Evolutionary conservation across 2,888 invertebrate genomes (phyloP), one percentile per base, ranked within the genome.

Genomic region (Lamellibrachia satsuma): DNA sequence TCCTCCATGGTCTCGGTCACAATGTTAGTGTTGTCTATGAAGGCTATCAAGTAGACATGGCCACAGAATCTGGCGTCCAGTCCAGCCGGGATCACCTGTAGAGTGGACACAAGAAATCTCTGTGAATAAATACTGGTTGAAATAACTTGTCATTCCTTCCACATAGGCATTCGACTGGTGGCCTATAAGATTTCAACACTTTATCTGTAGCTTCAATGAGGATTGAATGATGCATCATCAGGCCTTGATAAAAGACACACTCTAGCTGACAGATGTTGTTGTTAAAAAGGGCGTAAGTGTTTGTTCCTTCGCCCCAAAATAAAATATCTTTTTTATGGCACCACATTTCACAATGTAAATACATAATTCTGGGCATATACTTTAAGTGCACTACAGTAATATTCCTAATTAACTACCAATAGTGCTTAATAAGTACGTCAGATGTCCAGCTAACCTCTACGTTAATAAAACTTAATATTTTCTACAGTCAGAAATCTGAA

Each of bases 1-100:
- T 27, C 8, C 92, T 93, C 93, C 9, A 91, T 91, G n/a, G 15
- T 27, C 55, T 93, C 93, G 60, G 15, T 91, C n/a, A 93, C 57
- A 11, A 52, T 8, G 27, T 92, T 22, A n/a, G 60, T 22, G 39
- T 91, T 55, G 92, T 93, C 93, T 3, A 92, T n/a, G 57, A 92
- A 93, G 7, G 57, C 93, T n/a, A 93, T 27, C 57, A 93, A 52
- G 92, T 93, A 92, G 15, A 92, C 93, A 6, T 90, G n/a, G 15
- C 93, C 93, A 55, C 93, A 93, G 15, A 91, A 75, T 7, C 51
- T 52, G 0, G 91, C 90, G n/a, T 91, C 15, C 11, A 93, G 51
- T 11, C 52, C 60, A 8, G 39, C 55, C 2, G 93, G 93, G 15
- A 93, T 91, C 7, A 90, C 39, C 93, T 93, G 91, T 39, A 39